Conservation (phyloP, 2,113 vertebrate species). For the Eleginops maclovinus region DNA sequence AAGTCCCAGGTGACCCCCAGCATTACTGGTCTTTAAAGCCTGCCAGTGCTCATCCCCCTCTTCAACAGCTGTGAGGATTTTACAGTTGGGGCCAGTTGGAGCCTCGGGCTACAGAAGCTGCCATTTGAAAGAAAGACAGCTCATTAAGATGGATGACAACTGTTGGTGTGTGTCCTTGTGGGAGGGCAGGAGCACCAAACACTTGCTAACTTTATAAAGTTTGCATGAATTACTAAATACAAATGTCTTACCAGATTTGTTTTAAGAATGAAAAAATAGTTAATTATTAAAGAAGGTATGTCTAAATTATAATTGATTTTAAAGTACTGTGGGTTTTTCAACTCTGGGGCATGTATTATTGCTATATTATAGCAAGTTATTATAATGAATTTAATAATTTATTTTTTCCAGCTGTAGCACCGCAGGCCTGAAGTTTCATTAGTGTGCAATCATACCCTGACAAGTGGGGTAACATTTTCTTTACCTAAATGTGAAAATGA, state of each 20-base stretch:
- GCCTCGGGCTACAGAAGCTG: conserved; percentile 32
- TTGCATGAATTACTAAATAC: neutral
- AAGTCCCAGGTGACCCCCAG: neutral
- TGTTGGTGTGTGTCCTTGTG: conserved; percentile 22
- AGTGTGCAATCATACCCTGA: conserved; percentile 39
- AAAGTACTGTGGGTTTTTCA: no score
- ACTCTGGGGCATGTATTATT: no score
- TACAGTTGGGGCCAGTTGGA: conserved; percentile 19
- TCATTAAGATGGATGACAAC: conserved; percentile 45
- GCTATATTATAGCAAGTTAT: no score
- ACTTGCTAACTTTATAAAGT: neutral
- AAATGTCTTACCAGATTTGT: neutral
- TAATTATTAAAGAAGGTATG: neutral
- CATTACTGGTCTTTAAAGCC: neutral
- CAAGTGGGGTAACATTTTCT: conserved; percentile 36
- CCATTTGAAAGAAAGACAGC: conserved; percentile 25
- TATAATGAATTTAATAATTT: conserved; percentile 23
- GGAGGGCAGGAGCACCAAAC: neutral
- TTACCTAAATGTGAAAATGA: conserved; percentile 27
- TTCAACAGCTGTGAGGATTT: conserved; percentile 41
- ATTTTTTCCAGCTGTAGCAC: conserved; percentile 21
- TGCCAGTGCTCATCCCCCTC: conserved; percentile 6
- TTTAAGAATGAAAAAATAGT: neutral
- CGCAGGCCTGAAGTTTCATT: conserved; percentile 43
- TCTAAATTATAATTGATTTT: no score